A percentile compares a stretch with the other conserved stretches of the same genome.
Evolutionary conservation across 2,113 vertebrate species (phyloP).

Genomic region (Ctenomys sociabilis): DNA sequence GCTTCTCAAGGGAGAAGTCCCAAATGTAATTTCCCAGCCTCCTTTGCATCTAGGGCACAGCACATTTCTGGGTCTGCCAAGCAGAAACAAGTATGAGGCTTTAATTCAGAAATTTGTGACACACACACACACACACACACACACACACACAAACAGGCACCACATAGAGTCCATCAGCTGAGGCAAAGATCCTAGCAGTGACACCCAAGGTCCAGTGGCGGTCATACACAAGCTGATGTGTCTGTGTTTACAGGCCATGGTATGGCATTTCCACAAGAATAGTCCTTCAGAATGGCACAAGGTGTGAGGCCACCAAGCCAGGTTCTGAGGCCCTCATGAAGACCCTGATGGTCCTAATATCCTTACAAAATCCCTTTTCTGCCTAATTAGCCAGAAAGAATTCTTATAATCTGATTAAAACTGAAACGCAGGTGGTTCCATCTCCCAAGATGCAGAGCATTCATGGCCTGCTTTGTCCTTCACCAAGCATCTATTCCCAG

Average conservation of each 20-base stretch:
- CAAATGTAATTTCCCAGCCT: background rate
- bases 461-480: background rate
- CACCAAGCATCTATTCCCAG: background rate
- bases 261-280: accelerated
- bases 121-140: no score
- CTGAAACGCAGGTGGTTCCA: background rate
- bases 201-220: background rate
- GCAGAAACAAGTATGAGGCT: accelerated
- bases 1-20: background rate
- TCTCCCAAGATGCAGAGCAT: no score
- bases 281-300: no score
- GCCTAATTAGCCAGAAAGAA: background rate
- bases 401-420: background rate
- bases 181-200: background rate
- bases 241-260: background rate
- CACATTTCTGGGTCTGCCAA: background rate
- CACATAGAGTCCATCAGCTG: background rate
- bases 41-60: background rate
- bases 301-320: background rate
- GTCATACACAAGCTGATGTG: no score
- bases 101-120: background rate
- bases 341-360: background rate
- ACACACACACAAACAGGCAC: background rate
- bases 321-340: background rate
- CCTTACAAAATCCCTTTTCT: background rate